Percentiles rank a stretch among this genome's conserved stretches.
These are phyloP conservation scores for Charaxes varanes DNA, from an alignment of 1,140 invertebrate species.

Conservation along the genomic window DNA sequence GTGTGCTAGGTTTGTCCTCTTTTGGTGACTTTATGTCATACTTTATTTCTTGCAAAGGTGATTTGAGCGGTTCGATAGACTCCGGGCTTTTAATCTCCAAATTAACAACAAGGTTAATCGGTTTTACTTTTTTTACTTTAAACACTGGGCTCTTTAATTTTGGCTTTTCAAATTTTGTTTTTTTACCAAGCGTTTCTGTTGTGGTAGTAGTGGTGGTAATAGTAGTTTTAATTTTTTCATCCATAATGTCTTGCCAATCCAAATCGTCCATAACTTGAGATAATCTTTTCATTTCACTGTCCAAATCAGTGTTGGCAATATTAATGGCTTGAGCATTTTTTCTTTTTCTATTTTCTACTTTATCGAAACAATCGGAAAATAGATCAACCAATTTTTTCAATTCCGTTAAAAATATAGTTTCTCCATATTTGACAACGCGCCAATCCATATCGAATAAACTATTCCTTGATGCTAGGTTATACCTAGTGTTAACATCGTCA, in stretches of 20 bases:
- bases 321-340: constrained; percentile 30
- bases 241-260: constrained; percentile 40
- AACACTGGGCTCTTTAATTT: constrained; percentile 49
- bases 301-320: constrained; percentile 49
- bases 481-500: constrained; percentile 51
- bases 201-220: constrained; percentile 30
- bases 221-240: constrained; percentile 32
- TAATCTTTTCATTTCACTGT: constrained; percentile 59
- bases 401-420: constrained; percentile 65
- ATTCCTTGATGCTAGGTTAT: constrained; percentile 53
- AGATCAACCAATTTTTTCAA: constrained; percentile 59
- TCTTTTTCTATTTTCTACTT: constrained; percentile 41
- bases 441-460: constrained; percentile 67
- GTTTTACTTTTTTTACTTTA: constrained; percentile 54
- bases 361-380: constrained; percentile 37
- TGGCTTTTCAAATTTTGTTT: constrained; percentile 31
- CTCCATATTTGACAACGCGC: constrained; percentile 66
- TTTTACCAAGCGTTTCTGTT: constrained; percentile 17
- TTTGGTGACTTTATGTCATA: constrained; percentile 17
- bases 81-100: constrained; percentile 31
- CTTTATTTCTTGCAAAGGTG: constrained; percentile 21
- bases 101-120: constrained; percentile 41
- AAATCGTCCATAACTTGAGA: constrained; percentile 60
- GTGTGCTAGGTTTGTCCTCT: constrained; percentile 6
- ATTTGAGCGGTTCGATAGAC: constrained; percentile 18